Percentiles rank a stretch among this genome's conserved stretches.
These are phyloP conservation scores for Hirtodrosophila trivittata DNA, from an alignment of 2,888 invertebrate genomes.

Conservation along the genomic window DNA sequence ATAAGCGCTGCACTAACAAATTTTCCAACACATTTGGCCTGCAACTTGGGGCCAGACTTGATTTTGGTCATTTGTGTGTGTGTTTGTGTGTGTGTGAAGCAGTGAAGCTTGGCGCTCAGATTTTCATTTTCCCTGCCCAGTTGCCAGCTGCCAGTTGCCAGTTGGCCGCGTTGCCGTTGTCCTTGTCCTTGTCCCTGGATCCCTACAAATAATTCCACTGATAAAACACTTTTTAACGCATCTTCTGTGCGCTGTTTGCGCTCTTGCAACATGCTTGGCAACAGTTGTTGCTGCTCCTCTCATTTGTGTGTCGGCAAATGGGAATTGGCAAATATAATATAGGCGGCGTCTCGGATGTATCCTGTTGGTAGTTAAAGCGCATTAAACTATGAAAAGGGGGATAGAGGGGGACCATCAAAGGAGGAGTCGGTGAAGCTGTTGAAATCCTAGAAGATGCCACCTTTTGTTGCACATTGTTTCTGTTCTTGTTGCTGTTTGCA, in stretches of 20 bases:
- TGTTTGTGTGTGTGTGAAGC: conserved; percentile 13
- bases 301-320: conserved; percentile 33
- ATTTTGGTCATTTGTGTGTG: conserved; percentile 62
- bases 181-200: conserved; percentile 66
- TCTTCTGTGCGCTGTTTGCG: conserved; percentile 73
- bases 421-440: no score
- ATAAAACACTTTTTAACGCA: conserved; percentile 80
- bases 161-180: no score
- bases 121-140: conserved; percentile 18
- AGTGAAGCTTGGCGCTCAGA: conserved; percentile 20
- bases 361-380: conserved; percentile 75
- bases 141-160: no score
- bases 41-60: conserved; percentile 60
- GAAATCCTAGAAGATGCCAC: conserved; percentile 39
- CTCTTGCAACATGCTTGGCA: conserved; percentile 73
- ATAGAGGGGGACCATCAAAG: no score
- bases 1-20: conserved; percentile 65
- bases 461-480: conserved; percentile 53
- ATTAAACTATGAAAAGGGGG: no score
- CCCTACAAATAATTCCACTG: conserved; percentile 79
- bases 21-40: conserved; percentile 77
- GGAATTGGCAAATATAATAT: conserved; percentile 38
- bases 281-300: conserved; percentile 41
- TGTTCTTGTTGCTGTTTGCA: conserved; percentile 70
- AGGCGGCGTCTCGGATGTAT: conserved; percentile 50